phyloP scores from a whole-genome alignment of 2,113 vertebrate species.

The Tauraco erythrolophus region DNA sequence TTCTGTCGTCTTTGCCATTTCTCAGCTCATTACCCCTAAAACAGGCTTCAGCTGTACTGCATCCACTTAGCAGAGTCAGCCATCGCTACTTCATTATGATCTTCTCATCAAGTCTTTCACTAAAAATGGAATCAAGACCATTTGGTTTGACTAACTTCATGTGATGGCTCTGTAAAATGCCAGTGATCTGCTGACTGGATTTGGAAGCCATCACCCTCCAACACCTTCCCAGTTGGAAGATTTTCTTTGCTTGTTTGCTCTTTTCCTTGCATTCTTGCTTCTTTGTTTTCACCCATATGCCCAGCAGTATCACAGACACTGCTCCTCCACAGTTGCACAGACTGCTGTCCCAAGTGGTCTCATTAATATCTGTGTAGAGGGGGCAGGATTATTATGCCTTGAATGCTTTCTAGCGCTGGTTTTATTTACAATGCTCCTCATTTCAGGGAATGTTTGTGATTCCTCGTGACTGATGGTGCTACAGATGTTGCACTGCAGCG shows the following conservation, averaged over 20 bases:
- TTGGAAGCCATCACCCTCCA: background rate
- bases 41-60: slow-evolving; percentile 7
- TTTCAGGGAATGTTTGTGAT: background rate
- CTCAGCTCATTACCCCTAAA: slow-evolving; percentile 11
- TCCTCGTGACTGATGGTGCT: background rate
- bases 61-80: background rate
- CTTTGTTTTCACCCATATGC: background rate
- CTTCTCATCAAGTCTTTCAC: background rate
- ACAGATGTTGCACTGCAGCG: background rate
- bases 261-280: background rate
- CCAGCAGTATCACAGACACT: background rate
- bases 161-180: background rate
- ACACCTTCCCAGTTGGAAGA: background rate
- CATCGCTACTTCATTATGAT: background rate
- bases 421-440: background rate
- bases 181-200: background rate
- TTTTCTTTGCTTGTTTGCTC: background rate
- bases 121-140: background rate
- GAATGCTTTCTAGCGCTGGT: background rate
- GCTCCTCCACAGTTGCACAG: background rate
- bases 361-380: background rate
- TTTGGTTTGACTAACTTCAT: background rate
- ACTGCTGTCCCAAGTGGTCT: background rate
- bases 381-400: background rate
- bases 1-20: background rate